phyloP scores from a whole-genome alignment of 64 coral and sea anemone genomes.

The Cladopsammia gracilis region DNA sequence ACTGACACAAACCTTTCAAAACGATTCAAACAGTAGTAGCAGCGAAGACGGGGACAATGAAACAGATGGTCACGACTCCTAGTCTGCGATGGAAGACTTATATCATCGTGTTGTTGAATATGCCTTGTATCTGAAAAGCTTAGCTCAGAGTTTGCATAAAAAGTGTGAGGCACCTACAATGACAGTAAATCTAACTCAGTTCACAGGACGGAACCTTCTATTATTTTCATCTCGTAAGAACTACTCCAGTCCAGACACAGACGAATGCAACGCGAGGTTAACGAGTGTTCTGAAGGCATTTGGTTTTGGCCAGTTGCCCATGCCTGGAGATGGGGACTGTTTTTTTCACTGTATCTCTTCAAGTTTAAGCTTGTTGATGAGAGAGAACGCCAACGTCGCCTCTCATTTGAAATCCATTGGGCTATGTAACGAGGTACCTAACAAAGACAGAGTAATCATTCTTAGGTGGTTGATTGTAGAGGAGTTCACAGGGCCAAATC shows the following conservation, averaged over 20 bases:
- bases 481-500: background rate
- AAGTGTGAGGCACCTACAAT: background rate
- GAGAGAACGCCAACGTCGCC: background rate
- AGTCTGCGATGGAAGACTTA: background rate
- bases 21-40: background rate
- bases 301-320: background rate
- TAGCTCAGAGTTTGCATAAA: background rate
- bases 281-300: constrained; percentile 9
- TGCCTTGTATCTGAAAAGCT: background rate
- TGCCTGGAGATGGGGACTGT: constrained; percentile 37
- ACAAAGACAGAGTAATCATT: background rate
- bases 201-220: background rate
- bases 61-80: background rate
- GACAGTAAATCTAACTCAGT: background rate
- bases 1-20: background rate
- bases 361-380: background rate
- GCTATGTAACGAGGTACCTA: background rate
- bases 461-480: background rate
- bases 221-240: background rate
- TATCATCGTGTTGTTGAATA: background rate
- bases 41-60: background rate
- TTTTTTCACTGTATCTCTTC: background rate
- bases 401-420: background rate
- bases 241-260: background rate
- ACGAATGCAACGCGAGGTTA: constrained; percentile 12